These are phyloP conservation scores for Loripinus fragilis DNA, from an alignment of 2,888 invertebrate species.

Conservation along the genomic window DNA sequence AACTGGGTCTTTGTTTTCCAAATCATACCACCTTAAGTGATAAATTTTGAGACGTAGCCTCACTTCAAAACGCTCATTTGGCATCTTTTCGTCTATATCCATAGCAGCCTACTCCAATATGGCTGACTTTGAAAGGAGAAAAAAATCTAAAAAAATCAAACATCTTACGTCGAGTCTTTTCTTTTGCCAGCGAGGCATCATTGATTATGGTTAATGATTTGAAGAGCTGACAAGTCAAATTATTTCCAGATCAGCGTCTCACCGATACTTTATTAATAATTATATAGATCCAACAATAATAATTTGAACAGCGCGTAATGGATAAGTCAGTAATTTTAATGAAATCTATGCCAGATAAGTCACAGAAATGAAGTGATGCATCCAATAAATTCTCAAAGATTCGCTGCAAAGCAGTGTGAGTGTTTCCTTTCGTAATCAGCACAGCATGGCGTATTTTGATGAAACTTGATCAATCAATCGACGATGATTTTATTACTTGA, in stretches of 20 bases:
- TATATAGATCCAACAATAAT: constrained; percentile 7
- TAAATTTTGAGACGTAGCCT: too few species aligned
- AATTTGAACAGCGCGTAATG: constrained; percentile 1
- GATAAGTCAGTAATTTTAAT: constrained; percentile 8
- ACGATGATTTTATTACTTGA: background rate
- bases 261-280: constrained; percentile 18
- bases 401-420: background rate
- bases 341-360: constrained; percentile 11
- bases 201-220: constrained; percentile 16
- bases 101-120: too few species aligned
- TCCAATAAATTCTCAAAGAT: background rate
- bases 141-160: too few species aligned
- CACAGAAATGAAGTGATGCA: constrained; percentile 13
- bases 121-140: too few species aligned
- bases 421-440: background rate
- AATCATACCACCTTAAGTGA: too few species aligned
- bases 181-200: background rate
- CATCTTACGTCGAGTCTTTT: background rate
- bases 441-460: background rate
- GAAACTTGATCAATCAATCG: background rate
- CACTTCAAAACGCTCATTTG: too few species aligned
- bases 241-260: constrained; percentile 10
- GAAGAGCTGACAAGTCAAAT: constrained; percentile 15
- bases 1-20: too few species aligned
- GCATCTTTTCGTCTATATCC: too few species aligned